phyloP scores from a whole-genome alignment of 2,797 vertebrate genomes.

The Parauchenoglanis ngamensis region DNA sequence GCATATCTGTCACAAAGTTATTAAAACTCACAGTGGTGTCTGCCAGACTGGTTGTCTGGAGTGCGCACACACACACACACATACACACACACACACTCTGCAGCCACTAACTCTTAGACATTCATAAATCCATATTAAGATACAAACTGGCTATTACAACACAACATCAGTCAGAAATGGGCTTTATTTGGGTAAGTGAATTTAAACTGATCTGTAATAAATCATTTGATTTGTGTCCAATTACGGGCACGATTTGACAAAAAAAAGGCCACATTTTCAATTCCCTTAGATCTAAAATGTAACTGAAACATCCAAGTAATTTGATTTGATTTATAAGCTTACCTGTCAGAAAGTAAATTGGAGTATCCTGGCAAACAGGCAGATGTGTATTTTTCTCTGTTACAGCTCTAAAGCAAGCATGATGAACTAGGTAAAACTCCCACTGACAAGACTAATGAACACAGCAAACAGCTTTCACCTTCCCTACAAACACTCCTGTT shows the following conservation, averaged over 20 bases:
- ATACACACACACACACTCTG: slow-evolving; percentile 7
- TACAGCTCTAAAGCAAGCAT: slow-evolving; percentile 42
- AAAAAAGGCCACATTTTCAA: not conserved
- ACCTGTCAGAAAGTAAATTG: slow-evolving; percentile 42
- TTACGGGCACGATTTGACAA: not conserved
- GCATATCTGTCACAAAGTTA: slow-evolving; percentile 71
- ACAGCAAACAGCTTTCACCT: slow-evolving; percentile 27
- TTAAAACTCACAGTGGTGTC: slow-evolving; percentile 71
- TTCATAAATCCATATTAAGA: slow-evolving; percentile 20
- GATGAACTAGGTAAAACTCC: slow-evolving; percentile 34
- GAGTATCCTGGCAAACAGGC: slow-evolving; percentile 13
- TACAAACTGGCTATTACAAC: not conserved
- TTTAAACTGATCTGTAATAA: not conserved
- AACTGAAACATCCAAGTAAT: not conserved
- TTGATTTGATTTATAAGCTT: slow-evolving; percentile 18
- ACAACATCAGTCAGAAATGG: not conserved
- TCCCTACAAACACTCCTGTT: slow-evolving; percentile 41
- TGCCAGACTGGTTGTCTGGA: slow-evolving; percentile 53
- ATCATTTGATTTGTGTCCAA: not conserved
- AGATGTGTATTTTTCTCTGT: slow-evolving; percentile 23
- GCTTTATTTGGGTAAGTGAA: not conserved
- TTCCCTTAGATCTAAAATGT: not conserved
- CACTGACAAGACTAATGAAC: slow-evolving; percentile 40
- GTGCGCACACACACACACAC: slow-evolving; percentile 37
- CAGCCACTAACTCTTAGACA: not conserved